Evolutionary conservation across 2,113 vertebrate genomes (phyloP).

Genomic region (Misgurnus mizolepis): DNA sequence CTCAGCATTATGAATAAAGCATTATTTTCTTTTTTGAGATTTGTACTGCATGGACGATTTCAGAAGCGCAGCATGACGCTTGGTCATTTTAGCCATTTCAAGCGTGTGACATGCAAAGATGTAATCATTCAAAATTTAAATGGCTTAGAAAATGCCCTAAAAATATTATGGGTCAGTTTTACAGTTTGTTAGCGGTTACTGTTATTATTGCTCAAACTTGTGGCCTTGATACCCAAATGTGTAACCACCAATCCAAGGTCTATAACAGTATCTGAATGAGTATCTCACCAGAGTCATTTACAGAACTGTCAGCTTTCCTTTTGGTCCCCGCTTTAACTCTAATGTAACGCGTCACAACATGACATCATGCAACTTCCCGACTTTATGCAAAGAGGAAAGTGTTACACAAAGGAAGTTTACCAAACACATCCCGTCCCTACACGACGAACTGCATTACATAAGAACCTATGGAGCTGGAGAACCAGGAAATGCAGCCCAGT

Average conservation of each 20-base stretch:
- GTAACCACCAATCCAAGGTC: too few relatives aligned
- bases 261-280: too few relatives aligned
- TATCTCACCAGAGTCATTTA: too few relatives aligned
- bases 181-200: too few relatives aligned
- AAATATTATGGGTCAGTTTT: too few relatives aligned
- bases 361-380: background rate
- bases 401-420: background rate
- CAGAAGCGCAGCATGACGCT: background rate
- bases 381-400: conserved; percentile 14
- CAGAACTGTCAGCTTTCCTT: too few relatives aligned
- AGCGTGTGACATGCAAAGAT: background rate
- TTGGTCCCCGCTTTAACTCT: background rate
- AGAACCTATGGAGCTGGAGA: background rate
- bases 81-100: background rate
- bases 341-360: too few relatives aligned
- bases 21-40: background rate
- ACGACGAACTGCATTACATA: background rate
- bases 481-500: background rate
- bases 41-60: background rate
- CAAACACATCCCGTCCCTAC: background rate
- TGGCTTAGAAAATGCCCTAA: background rate
- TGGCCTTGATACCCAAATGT: too few relatives aligned
- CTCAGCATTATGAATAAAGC: background rate
- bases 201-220: too few relatives aligned
- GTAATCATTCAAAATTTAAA: background rate